Conservation (phyloP, 1,140 invertebrate genomes). For the Microvelia longipes region DNA sequence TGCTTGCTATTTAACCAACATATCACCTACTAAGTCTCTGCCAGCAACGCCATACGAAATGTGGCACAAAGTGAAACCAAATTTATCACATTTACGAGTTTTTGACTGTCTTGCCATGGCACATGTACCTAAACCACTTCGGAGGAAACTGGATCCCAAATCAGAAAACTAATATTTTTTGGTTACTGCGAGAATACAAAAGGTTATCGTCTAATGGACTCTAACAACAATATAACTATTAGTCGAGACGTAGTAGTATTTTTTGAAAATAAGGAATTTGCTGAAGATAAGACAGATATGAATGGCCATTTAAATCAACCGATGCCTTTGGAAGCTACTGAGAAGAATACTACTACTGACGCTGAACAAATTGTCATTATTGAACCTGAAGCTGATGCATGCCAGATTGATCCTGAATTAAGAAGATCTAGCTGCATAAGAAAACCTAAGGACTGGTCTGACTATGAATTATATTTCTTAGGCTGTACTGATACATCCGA, state of each 20-base stretch:
- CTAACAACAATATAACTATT: background rate
- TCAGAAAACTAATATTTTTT: background rate
- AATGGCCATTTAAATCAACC: too few relatives aligned
- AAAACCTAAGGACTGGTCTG: background rate
- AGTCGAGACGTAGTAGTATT: background rate
- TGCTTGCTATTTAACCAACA: background rate
- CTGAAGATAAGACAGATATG: too few relatives aligned
- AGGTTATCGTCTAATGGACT: background rate
- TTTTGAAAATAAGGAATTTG: background rate
- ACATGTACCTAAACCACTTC: background rate
- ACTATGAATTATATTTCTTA: background rate
- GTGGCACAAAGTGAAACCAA: background rate
- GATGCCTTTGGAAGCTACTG: too few relatives aligned
- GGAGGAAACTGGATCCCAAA: background rate
- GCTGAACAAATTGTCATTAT: too few relatives aligned
- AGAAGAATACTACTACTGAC: too few relatives aligned
- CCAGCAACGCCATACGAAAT: background rate
- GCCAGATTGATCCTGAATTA: background rate
- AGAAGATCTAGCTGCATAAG: background rate
- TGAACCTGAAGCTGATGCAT: too few relatives aligned
- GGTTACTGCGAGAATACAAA: background rate
- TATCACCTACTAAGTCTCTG: background rate
- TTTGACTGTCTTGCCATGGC: background rate
- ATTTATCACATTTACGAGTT: background rate
- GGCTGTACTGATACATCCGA: background rate